Conservation (phyloP, 2,888 invertebrate species). For the Chironomus tentans region DNA sequence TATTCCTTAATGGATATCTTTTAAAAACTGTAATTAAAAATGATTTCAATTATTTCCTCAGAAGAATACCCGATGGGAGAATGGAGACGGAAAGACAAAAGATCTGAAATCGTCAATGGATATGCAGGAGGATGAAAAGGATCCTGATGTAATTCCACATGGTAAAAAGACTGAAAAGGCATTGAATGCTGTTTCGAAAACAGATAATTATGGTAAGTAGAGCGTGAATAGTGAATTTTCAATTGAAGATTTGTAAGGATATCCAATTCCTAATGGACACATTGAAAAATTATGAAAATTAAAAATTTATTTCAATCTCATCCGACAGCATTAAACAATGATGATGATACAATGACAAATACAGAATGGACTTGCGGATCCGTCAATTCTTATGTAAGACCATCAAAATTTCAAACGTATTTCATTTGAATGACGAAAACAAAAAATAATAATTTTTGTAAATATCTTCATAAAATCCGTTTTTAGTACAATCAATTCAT, state of each 20-base stretch:
- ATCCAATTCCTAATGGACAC: background rate
- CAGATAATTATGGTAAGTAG: slow-evolving; percentile 6
- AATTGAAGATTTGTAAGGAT: no score
- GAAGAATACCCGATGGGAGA: slow-evolving; percentile 41
- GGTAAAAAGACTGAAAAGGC: slow-evolving; percentile 38
- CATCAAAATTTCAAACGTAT: slow-evolving; percentile 14
- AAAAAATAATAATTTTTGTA: background rate
- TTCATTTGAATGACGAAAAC: slow-evolving; percentile 1
- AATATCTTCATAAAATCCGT: background rate
- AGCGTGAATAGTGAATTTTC: no score
- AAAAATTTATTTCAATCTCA: background rate
- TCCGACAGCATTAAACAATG: background rate
- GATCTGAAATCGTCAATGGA: slow-evolving; percentile 26
- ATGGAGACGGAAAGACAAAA: slow-evolving; percentile 42
- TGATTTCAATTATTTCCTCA: no score
- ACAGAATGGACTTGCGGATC: background rate
- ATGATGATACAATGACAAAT: background rate
- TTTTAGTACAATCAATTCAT: slow-evolving; percentile 21
- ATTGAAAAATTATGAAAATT: background rate
- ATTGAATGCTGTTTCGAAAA: background rate
- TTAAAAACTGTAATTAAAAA: no score
- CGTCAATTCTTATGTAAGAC: slow-evolving; percentile 14
- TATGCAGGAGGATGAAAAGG: slow-evolving; percentile 39
- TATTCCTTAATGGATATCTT: background rate
- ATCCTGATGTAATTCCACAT: slow-evolving; percentile 69